A percentile compares a stretch with the other conserved stretches of the same genome.
phyloP scores from a whole-genome alignment of 1,140 invertebrate species.

The Trichonephila clavipes region DNA sequence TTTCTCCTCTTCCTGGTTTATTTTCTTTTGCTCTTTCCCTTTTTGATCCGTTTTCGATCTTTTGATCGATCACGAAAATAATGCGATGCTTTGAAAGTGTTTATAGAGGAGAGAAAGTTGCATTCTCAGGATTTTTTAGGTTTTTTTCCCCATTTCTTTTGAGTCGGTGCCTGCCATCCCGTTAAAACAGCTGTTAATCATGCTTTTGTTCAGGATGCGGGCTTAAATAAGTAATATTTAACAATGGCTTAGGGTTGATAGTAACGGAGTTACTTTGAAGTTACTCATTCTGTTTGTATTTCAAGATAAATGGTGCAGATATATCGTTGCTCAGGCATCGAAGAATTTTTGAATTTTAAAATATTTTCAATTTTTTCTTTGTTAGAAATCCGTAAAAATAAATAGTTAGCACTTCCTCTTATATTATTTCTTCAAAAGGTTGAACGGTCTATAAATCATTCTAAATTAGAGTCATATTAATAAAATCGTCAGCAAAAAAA shows the following conservation, averaged over 20 bases:
- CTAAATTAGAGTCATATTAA: no score
- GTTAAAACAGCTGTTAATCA: neutral
- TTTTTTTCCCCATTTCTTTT: neutral
- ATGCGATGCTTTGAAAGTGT: neutral
- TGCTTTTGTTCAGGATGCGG: neutral
- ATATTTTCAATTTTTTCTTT: no score
- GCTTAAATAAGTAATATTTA: neutral
- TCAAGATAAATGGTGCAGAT: no score
- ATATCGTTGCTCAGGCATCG: no score
- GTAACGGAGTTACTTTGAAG: no score
- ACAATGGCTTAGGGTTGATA: neutral
- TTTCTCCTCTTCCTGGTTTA: neutral
- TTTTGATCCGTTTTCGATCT: conserved; percentile 13
- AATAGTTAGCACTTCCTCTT: no score
- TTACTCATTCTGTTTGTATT: no score
- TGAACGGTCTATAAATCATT: no score
- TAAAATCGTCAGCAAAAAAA: no score
- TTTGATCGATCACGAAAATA: conserved; percentile 11
- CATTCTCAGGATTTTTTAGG: neutral
- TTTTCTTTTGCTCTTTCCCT: neutral
- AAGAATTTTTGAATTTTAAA: no score
- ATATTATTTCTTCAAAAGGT: no score
- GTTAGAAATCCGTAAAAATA: no score
- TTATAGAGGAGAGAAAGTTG: neutral
- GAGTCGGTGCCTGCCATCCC: neutral